These are phyloP conservation scores for Anastatus disparis DNA, from an alignment of 1,140 invertebrate species.

Conservation along the genomic window DNA sequence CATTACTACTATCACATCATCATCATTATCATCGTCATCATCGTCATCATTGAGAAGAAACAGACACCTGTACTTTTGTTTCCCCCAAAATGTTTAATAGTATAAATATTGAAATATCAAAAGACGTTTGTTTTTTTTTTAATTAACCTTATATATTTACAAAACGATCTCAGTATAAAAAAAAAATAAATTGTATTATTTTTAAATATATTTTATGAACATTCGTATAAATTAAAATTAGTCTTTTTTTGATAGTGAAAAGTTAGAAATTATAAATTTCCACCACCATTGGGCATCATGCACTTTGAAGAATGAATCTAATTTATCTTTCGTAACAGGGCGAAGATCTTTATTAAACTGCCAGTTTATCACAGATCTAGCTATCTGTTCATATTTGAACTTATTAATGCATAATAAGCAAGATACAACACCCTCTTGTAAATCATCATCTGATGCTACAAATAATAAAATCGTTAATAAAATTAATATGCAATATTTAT, in stretches of 20 bases:
- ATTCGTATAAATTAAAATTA: background rate
- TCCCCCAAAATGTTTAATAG: conserved; percentile 56
- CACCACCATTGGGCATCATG: conserved; percentile 43
- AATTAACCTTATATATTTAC: conserved; percentile 39
- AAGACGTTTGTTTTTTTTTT: conserved; percentile 41
- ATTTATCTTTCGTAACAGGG: conserved; percentile 42
- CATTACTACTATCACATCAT: conserved; percentile 48
- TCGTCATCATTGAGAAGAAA: conserved; percentile 46
- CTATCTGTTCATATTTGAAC: conserved; percentile 45
- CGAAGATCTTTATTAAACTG: conserved; percentile 45
- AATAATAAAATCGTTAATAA: background rate
- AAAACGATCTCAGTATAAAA: conserved; percentile 15
- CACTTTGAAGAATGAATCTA: conserved; percentile 47
- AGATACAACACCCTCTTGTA: conserved; percentile 56
- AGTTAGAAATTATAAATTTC: conserved; percentile 35
- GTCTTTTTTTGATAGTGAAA: background rate
- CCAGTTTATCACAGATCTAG: conserved; percentile 51
- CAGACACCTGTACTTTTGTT: conserved; percentile 60
- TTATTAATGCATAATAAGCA: conserved; percentile 55
- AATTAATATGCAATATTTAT: background rate
- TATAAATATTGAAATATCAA: conserved; percentile 55
- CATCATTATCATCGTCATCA: conserved; percentile 46
- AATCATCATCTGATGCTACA: conserved; percentile 50
- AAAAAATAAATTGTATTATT: background rate
- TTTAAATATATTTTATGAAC: background rate